Base-by-base conservation (phyloP, 30 jellyfish, hydroid and myxozoan genomes). In the Pelagia noctiluca region DNA sequence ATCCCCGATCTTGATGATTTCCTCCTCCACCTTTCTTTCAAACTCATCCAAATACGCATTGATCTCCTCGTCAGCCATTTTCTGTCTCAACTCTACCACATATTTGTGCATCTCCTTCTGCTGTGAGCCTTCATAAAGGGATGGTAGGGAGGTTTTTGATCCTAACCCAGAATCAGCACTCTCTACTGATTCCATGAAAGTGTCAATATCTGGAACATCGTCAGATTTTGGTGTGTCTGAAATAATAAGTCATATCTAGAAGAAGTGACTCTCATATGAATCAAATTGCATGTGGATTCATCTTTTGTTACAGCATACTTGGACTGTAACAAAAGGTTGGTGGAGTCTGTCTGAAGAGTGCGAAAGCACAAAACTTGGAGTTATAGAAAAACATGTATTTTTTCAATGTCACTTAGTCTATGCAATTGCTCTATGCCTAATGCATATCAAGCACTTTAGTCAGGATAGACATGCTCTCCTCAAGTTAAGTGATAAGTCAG, bases 51-150 rank as follows among this genome's bases (percentile, higher is more conserved):
- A 90, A 63, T 93, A 93, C 13, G 82, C 96, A 16, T 80, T 76
- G 10, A 93, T 93, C 49, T 93, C 98, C 49, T 93, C 98, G 53
- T 93, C 98, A 1, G 98, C 98, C 31, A 93, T 63, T 35, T 92
- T 63, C 38, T 69, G 86, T 36, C 70, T 73, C 66, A 86, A 53
- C 25, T 86, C 96, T 0, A 60, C 90, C 24, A 86, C 88, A 50
- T 86, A 86, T 33, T 86, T 86, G 50, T 75, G 96, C 90, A 71
- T 64, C 25, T 71, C 96, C 35, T 53, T 76, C 63, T 86, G 96
- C 76, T 86, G 90, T 0, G 50, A 5, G 24, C 66, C 54, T 10
- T 77, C 90, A 75, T 86, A 68, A n/a, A 86, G 83, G 2, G 63
- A 32, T 7, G 96, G 96, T 10, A 90, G 96, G 1, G 79, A 53